phyloP scores from a whole-genome alignment of 1,140 invertebrate genomes.

The Scaptomyza pallida region DNA sequence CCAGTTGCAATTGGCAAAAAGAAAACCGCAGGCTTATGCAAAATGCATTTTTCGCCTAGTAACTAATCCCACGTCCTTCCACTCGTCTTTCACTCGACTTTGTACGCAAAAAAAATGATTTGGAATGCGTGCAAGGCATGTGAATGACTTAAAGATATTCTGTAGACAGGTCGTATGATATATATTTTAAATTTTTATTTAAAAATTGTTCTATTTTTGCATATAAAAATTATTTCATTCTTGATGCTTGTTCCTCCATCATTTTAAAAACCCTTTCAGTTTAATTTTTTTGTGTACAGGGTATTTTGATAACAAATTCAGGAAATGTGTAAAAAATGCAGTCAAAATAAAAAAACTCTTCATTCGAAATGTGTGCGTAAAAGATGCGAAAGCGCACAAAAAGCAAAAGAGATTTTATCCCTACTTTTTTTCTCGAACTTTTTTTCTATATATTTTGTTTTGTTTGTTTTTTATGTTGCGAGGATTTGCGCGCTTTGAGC shows the following conservation, averaged over 20 bases:
- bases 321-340: constrained; percentile 49
- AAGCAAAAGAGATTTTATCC: constrained; percentile 35
- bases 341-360: constrained; percentile 61
- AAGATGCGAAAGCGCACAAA: constrained; percentile 49
- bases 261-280: constrained; percentile 1
- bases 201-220: no score
- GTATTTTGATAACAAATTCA: constrained; percentile 7
- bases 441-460: constrained; percentile 28
- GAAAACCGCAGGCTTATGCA: constrained; percentile 70
- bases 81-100: background rate
- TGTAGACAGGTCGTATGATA: no score
- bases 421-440: constrained; percentile 23
- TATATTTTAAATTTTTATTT: no score
- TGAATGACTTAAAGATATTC: no score
- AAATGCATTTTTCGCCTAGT: constrained; percentile 67
- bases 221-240: background rate
- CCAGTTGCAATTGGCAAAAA: constrained; percentile 40
- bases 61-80: constrained; percentile 49
- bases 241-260: no score
- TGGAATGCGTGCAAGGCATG: background rate
- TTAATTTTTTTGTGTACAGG: background rate
- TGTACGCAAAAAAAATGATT: background rate
- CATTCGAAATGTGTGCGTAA: constrained; percentile 62
- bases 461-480: constrained; percentile 23
- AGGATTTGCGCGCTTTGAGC: constrained; percentile 14